These are phyloP conservation scores for Drosophila algonquin DNA, from an alignment of 2,888 invertebrate species.

Conservation along the genomic window DNA sequence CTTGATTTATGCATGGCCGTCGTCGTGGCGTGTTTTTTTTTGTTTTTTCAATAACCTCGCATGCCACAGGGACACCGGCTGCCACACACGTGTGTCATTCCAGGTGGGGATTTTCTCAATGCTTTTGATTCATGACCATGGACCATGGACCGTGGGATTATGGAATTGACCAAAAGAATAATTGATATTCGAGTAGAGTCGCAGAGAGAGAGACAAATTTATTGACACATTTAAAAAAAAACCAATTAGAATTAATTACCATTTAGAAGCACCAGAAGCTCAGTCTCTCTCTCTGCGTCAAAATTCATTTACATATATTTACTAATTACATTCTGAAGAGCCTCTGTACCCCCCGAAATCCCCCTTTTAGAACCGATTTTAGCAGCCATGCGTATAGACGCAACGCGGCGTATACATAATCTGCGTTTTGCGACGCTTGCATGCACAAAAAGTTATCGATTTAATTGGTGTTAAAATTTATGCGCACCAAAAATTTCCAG, in stretches of 20 bases:
- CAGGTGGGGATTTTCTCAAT: constrained; percentile 24
- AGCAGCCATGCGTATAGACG: constrained; percentile 24
- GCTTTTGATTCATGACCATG: constrained; percentile 12
- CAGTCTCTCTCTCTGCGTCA: neutral
- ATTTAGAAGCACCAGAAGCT: neutral
- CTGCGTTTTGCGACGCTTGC: constrained; percentile 38
- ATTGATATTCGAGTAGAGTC: constrained; percentile 7
- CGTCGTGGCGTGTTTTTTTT: constrained; percentile 11
- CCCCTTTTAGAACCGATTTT: neutral
- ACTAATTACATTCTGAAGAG: constrained; percentile 40
- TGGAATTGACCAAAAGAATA: constrained; percentile 21
- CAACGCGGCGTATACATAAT: constrained; percentile 46
- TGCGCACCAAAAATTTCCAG: constrained; percentile 33
- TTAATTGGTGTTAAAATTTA: constrained; percentile 49
- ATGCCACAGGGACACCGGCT: neutral
- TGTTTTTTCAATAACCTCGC: constrained; percentile 45
- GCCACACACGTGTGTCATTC: constrained; percentile 33
- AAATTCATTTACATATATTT: constrained; percentile 33
- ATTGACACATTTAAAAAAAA: constrained; percentile 13
- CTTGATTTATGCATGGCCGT: constrained; percentile 59
- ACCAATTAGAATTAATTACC: constrained; percentile 29
- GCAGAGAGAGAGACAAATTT: neutral
- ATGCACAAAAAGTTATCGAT: constrained; percentile 52
- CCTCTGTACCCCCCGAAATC: neutral
- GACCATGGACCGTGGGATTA: constrained; percentile 25